Base-by-base conservation (phyloP, 2,797 vertebrate genomes). In the Catharus ustulatus region DNA sequence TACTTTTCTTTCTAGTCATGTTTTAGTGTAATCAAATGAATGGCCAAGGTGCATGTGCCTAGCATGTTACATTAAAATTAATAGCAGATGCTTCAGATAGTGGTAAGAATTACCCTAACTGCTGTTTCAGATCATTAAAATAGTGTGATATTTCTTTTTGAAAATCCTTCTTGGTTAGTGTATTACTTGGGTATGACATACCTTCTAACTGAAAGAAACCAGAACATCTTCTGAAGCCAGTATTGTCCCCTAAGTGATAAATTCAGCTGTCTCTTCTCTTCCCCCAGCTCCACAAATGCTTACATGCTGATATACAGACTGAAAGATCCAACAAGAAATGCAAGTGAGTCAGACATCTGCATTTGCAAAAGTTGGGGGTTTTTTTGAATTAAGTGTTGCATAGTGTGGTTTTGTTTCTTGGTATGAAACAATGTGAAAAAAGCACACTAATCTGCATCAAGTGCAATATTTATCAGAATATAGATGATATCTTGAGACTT, bases 241-340 rank as follows among this genome's bases (percentile, higher is more conserved):
- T 64, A 1, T 64, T 83, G 9, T 24, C 32, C 72, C 12, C 34
- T 54, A 1, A 55, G 23, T 58, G 54, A 32, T 74, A 68, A 89
- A 76, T 49, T 64, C 12, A 36, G 8, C 7, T 93, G 36, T 91
- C 54, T 90, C 0, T 85, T 95, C 21, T 42, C 80, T 77, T 93
- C 8, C 92, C 38, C 80, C 97, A 99, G 99, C 97, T 99, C 99
- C 84, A 99, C 99, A 92, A 99, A 99, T 96, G 99, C 99, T 19
- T 99, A 99, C 95, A 99, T 99, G 99, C 98, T 99, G 93, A 99
- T 99, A 97, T 99, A 99, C 95, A 99, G 99, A 97, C 95, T 99
- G 97, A 99, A 99, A 98, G 99, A 99, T 96, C 96, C 98, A 91
- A 96, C 98, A 74, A 98, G 98, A 98, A 99, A 99, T 97, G 98